Evolutionary conservation across 2,888 invertebrate genomes (phyloP).

Genomic region (Polydrusus pterygomalis): DNA sequence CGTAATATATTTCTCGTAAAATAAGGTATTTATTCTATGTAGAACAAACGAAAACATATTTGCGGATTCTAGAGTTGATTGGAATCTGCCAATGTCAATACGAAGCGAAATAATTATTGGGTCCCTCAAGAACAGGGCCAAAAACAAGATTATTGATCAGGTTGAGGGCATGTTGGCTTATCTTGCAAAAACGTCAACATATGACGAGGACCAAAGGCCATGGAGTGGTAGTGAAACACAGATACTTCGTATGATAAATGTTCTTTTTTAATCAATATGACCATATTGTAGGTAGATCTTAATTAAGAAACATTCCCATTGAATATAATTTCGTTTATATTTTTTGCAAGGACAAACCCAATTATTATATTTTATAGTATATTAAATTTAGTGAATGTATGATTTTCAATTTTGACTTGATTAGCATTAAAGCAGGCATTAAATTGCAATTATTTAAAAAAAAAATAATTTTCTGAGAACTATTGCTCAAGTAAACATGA

Average conservation of each 20-base stretch:
- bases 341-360: no score
- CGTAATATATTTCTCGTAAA: no score
- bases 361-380: no score
- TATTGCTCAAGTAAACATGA: no score
- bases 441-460: no score
- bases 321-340: background rate
- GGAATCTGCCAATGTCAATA: slow-evolving; percentile 14
- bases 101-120: slow-evolving; percentile 9
- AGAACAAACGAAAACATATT: background rate
- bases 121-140: slow-evolving; percentile 15
- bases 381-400: no score
- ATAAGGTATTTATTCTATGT: no score
- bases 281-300: background rate
- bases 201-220: slow-evolving; percentile 21
- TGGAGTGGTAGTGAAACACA: slow-evolving; percentile 1
- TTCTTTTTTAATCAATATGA: slow-evolving; percentile 1
- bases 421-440: no score
- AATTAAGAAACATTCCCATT: background rate
- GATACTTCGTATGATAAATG: slow-evolving; percentile 5
- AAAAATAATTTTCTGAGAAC: no score
- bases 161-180: slow-evolving; percentile 15
- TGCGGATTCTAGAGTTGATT: background rate
- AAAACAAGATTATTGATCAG: slow-evolving; percentile 22
- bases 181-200: slow-evolving; percentile 12
- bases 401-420: no score